These are phyloP conservation scores for Pristionchus fissidentatus DNA, from an alignment of 2,888 invertebrate genomes.

Conservation along the genomic window DNA sequence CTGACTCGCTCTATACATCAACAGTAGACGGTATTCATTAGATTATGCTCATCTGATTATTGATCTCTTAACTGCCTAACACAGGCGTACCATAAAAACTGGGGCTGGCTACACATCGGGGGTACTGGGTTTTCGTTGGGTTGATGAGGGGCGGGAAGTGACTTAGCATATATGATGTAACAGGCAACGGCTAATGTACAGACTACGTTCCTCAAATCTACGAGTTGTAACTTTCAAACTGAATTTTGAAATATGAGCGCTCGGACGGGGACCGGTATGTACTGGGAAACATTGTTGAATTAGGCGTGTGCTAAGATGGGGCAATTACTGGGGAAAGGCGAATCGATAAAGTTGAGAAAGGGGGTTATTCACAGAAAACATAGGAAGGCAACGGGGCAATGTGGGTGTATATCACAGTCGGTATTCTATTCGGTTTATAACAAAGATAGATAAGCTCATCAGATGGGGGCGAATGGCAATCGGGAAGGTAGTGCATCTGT, in stretches of 20 bases:
- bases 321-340: background rate
- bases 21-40: constrained; percentile 16
- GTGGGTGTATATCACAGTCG: background rate
- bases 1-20: constrained; percentile 32
- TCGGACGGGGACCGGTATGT: background rate
- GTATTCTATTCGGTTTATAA: constrained; percentile 1
- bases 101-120: constrained; percentile 27
- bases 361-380: too few species aligned
- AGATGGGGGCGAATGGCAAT: constrained; percentile 5
- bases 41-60: constrained; percentile 43
- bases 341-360: background rate
- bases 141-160: constrained; percentile 1
- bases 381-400: too few species aligned
- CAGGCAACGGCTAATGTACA: constrained; percentile 31
- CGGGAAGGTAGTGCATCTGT: background rate
- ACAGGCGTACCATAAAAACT: too few species aligned
- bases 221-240: too few species aligned
- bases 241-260: constrained; percentile 33
- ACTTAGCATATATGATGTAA: background rate
- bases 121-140: constrained; percentile 8
- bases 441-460: background rate
- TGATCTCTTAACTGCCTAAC: too few species aligned
- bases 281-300: background rate
- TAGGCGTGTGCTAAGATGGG: background rate
- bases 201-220: constrained; percentile 13